Evolutionary conservation across 2,888 invertebrate genomes (phyloP), one percentile per base, ranked within the genome.

Genomic region (Tholera decimalis): DNA sequence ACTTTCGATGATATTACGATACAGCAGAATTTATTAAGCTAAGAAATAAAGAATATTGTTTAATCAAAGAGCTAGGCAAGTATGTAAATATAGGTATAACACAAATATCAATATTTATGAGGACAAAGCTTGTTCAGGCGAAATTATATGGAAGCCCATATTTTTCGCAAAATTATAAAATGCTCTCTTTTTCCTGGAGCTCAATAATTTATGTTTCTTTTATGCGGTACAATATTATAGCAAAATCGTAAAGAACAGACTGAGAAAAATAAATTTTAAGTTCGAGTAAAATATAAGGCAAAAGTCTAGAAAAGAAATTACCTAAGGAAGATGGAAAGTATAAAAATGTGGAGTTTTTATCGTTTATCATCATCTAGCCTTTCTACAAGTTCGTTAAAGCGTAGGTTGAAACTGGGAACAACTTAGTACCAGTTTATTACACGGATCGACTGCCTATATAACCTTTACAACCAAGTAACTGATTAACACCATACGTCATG

Each of bases 171-270:
- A 71, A 60, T 53, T 49, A 9, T 58, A 54, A 57, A 67, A 58
- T 26, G 35, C 11, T n/a, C 43, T 20, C 13, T 9, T 46, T 54
- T 55, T 44, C 66, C 35, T 26, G 55, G 28, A 24, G 51, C 44
- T 73, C 39, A 56, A 72, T 67, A 59, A 67, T 57, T 72, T 68
- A 67, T 46, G 51, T 28, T 51, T 33, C 43, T 70, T 73, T 56
- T 44, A 67, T 46, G 39, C 35, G 35, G 35, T 26, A 58, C 33
- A 39, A 43, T 65, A 20, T 51, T 49, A 47, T 54, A 7, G 47
- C 11, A 22, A 71, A 62, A 54, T 54, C 47, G 11, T 67, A 39
- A 67, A 51, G 26, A 39, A 46, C 28, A 26, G 35, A 44, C 37
- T 37, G 0, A 18, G n/a, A 26, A 51, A 57, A 67, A 46, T 51